Base-by-base conservation (phyloP, 2,113 vertebrate genomes). In the Cyprinodon brontotheroides region DNA sequence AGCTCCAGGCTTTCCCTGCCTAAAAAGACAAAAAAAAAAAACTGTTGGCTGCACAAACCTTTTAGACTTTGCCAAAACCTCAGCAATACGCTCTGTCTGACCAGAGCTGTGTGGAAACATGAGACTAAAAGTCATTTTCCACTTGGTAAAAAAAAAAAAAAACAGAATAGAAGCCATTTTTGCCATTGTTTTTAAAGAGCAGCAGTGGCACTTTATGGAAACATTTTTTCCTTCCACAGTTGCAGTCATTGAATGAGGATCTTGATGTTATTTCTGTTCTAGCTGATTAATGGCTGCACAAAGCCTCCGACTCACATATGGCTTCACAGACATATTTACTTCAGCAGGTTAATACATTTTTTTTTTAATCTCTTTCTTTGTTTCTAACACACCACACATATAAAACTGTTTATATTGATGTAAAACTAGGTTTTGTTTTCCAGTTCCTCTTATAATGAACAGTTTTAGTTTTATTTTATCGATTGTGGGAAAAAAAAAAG, bases 21-120 rank as follows among this genome's bases (percentile, higher is more conserved):
- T 43, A 45, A 8, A 62, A 14, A 29, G 13, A 37, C 5, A 12
- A 36, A 13, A 61, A 61, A 36, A 75, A 22, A n/a, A 48, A 79
- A 74, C 75, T 48, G 36, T 72, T 83, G 82, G 75, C 82, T 64
- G 40, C 70, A 61, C 63, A 50, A 60, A 67, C 61, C n/a, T 61
- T 61, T 22, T 9, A 15, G 70, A 47, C 12, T 75, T 71, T 59
- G 82, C 87, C 91, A 86, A 87, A 73, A 70, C 75, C 80, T 87
- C 72, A 63, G 72, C 77, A 57, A 74, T 79, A 77, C 68, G 65
- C 74, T 74, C 78, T 81, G 67, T 85, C 74, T 89, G 75, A 74
- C 84, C 72, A 73, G 89, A 88, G 90, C 86, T 86, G 88, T 84
- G 84, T 70, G 91, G 91, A 94, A 93, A 93, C 86, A 92, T 85